These are phyloP conservation scores for Drosophila pallidifrons DNA, from an alignment of 1,140 invertebrate genomes.

Conservation along the genomic window DNA sequence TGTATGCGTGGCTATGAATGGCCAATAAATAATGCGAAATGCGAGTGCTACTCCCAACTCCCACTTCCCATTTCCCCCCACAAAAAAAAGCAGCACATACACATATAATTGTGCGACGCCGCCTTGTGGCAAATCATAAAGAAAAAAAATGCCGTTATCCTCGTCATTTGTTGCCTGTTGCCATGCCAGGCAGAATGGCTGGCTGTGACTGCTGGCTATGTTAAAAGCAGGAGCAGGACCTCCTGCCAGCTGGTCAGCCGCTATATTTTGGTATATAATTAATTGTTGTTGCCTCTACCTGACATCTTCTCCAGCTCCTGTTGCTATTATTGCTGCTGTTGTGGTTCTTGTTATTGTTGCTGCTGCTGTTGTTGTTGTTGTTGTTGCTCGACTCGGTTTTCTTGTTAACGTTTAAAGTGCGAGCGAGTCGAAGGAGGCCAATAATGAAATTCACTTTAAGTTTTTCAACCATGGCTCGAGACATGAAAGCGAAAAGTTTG, in stretches of 20 bases:
- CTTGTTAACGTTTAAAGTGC: constrained; percentile 35
- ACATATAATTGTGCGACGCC: background rate
- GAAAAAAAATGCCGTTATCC: constrained; percentile 57
- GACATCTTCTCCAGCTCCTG: constrained; percentile 36
- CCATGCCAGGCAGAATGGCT: constrained; percentile 42
- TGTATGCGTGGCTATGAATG: constrained; percentile 22
- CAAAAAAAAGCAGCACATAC: constrained; percentile 2
- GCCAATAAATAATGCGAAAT: constrained; percentile 72
- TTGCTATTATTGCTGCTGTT: constrained; percentile 7
- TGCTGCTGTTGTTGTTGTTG: constrained; percentile 1
- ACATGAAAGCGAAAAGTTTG: constrained; percentile 76
- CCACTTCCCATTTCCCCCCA: background rate
- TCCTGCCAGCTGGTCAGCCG: constrained; percentile 36
- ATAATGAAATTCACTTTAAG: constrained; percentile 77
- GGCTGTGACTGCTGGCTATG: background rate
- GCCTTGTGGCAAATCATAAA: constrained; percentile 63
- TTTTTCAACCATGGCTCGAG: constrained; percentile 35
- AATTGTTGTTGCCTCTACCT: constrained; percentile 73
- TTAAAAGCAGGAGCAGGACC: background rate
- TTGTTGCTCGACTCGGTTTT: constrained; percentile 15
- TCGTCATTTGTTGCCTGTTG: constrained; percentile 46
- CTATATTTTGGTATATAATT: constrained; percentile 75
- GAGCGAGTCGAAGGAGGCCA: constrained; percentile 23
- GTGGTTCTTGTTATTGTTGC: constrained; percentile 13
- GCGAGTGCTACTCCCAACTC: constrained; percentile 1